Evolutionary conservation across 2,888 invertebrate genomes (phyloP), one percentile per base, ranked within the genome.

Genomic region (Nomada fabriciana): DNA sequence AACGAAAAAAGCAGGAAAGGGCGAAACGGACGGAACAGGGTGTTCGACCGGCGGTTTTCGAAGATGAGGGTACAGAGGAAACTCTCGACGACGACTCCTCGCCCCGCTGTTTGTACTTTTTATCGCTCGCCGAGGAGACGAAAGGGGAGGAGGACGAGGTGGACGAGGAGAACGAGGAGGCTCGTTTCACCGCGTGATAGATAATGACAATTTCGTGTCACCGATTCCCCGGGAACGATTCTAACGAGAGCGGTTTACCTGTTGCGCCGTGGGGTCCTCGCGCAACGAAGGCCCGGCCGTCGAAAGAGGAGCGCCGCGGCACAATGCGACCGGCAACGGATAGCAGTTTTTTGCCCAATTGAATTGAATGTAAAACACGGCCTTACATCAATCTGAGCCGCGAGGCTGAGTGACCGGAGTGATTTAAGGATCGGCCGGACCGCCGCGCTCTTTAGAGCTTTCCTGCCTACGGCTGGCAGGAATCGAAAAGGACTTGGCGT

Each of bases 361-460:
- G 93, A 93, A 93, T 93, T 93, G 93, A 93, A 93, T 93, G 93
- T 93, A 93, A 93, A 93, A 93, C 93, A 93, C 91, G 93, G 93
- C 91, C 91, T 93, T 93, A 93, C 93, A 93, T 93, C 93, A 93
- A 93, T 93, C 93, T 91, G 91, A 91, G 90, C 92, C 92, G 92
- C 91, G 91, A 91, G 91, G 87, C 93, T 93, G 93, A 93, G 92
- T 93, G 93, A 93, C 92, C 92, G 81, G 89, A 91, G 91, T 92
- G 93, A 93, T 93, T 93, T 93, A 93, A 92, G 91, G 90, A 91
- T 91, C 89, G 90, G 88, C 82, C 73, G 60, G 60, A 60, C 77
- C 84, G 81, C 85, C 88, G 86, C 83, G 86, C 87, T 91, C 90
- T 91, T 92, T 89, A 92, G 89, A 91, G 87, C 86, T 89, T 88